Evolutionary conservation across 2,113 vertebrate species (phyloP), one percentile per base, ranked within the genome.

Genomic region (Ophiodon elongatus): DNA sequence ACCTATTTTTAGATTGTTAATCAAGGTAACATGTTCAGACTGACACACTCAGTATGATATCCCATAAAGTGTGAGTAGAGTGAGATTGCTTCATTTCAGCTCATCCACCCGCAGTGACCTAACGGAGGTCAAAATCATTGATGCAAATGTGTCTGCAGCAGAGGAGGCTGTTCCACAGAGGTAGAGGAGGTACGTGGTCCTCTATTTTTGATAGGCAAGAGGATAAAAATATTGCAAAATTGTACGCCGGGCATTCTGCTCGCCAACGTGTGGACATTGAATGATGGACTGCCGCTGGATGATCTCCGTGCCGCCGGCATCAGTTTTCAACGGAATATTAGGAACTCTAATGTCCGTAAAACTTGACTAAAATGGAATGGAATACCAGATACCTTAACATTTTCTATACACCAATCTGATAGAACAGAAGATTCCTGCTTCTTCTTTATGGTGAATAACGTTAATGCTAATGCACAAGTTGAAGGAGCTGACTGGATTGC

Each of bases 1-100:
- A 41, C 39, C 91, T 92, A 93, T 93, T 92, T 92, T 92, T 91
- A 89, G 88, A 80, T 84, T 87, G 76, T 90, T 93, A 91, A 93
- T 93, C 88, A 93, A 93, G 88, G 83, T 91, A 92, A 89, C 86
- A 84, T 92, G 85, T 80, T 90, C 82, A 88, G 81, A 88, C 85
- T 86, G 69, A 88, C 85, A 87, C 84, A 82, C 86, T 79, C 84
- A 85, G 85, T 77, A 87, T 85, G 89, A 91, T 89, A 84, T 88
- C 68, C 83, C 79, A 70, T 77, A 67, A 82, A 88, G 89, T 91
- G 83, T 88, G 70, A 86, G 83, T 43, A 57, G 59, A 85, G 60
- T 67, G 86, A 71, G 89, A 92, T 89, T 86, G 86, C 80, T 88
- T 92, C 68, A 88, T 89, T 85, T 84, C 54, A 2, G 71, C 70